Conservation (phyloP, 2,797 vertebrate species). For the Allenopithecus nigroviridis region DNA sequence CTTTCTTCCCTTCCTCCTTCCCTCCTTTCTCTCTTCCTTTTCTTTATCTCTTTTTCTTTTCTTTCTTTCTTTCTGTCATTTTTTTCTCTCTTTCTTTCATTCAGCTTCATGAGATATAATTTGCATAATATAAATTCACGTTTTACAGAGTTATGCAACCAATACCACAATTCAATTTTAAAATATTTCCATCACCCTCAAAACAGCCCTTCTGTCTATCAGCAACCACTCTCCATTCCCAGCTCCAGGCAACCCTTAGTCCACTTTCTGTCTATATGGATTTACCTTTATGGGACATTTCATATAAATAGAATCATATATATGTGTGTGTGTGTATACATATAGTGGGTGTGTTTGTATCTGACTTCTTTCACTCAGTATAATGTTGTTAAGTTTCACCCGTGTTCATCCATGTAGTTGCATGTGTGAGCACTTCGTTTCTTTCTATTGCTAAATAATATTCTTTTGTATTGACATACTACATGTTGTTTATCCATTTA, state of each 20-base stretch:
- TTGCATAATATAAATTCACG: neutral
- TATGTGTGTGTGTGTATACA: rapidly evolving
- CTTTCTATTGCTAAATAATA: neutral
- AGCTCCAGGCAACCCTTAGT: neutral
- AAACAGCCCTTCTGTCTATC: neutral
- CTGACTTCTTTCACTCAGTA: neutral
- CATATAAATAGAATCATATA: neutral
- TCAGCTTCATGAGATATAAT: neutral
- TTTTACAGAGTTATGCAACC: neutral
- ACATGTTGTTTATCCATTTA: neutral
- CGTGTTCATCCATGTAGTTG: neutral
- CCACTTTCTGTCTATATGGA: neutral
- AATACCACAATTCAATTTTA: neutral
- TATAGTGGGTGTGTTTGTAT: neutral
- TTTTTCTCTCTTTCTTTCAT: neutral
- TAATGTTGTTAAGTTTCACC: neutral
- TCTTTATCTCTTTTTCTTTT: neutral
- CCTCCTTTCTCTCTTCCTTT: neutral
- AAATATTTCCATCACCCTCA: neutral
- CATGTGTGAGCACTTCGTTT: neutral
- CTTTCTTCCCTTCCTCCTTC: neutral
- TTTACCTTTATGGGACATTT: neutral
- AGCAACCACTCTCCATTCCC: neutral
- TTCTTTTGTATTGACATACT: neutral
- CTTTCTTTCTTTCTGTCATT: neutral